Base-by-base conservation (phyloP, 2,113 vertebrate genomes). In the Tapirus terrestris region DNA sequence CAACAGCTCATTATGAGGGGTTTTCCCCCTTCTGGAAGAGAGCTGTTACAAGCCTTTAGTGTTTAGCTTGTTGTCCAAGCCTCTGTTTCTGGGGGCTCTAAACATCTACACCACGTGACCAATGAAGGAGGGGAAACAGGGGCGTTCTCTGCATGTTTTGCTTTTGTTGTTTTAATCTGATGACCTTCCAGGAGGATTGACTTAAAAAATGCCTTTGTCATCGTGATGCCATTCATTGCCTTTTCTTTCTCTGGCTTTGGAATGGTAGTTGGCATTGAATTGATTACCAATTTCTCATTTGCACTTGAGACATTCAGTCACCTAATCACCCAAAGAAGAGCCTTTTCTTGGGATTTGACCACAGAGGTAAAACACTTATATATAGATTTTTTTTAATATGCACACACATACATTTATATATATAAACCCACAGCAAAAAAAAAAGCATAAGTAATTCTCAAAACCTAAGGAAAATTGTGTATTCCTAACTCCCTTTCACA, bases 81-180 rank as follows among this genome's bases (percentile, higher is more conserved):
- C 36, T 72, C 82, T 58, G 1, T 61, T 92, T 80, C 81, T 31
- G 61, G 45, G 11, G 16, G 29, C 9, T 58, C 39, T 76, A 20
- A 45, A 51, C 56, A 94, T 75, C 48, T 43, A 2, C 8, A 6
- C 25, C 23, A 2, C 80, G 43, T 29, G n/a, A 48, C 63, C 36
- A 17, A 1, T 6, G 0, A 3, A 2, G 33, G 36, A 7, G 16
- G 6, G 14, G 5, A 13, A 20, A 0, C 16, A 82, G 25, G 4
- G 13, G 51, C 1, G 9, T 0, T 36, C 25, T 92, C 9, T 21
- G 0, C 16, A 4, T 2, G 1, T 8, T 79, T 45, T 8, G 51
- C 9, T 48, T 93, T 56, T 45, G 12, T 61, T 61, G 18, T 60
- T 80, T 89, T 65, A 33, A 70, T 90, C 36, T 65, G 25, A 85